These are phyloP conservation scores for Nettapus auritus DNA, from an alignment of 2,113 vertebrate species.

Conservation along the genomic window DNA sequence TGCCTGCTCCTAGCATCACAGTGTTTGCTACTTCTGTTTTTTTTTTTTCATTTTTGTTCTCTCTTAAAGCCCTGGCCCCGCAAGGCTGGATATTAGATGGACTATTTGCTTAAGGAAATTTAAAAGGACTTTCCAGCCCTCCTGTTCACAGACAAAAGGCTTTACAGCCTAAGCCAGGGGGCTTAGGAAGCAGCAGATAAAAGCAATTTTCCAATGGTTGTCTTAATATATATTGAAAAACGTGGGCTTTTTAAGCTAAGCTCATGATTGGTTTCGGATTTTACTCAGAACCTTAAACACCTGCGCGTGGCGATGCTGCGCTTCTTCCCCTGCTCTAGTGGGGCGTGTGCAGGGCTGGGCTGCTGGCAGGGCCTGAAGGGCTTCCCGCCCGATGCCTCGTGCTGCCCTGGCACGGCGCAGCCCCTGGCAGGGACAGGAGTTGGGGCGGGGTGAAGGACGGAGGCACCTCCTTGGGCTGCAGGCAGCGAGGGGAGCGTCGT, in stretches of 20 bases:
- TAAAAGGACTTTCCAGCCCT: conserved; percentile 31
- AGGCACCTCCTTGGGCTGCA: neutral
- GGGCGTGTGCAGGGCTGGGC: neutral
- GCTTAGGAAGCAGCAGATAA: conserved; percentile 36
- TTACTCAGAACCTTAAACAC: neutral
- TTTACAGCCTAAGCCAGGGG: conserved; percentile 26
- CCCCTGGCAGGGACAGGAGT: neutral
- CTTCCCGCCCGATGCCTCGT: rapidly evolving
- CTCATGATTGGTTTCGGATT: conserved; percentile 19
- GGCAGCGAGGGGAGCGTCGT: neutral
- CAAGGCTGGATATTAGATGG: conserved; percentile 8
- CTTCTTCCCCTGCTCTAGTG: neutral
- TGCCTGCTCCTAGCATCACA: neutral
- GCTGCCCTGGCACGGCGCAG: neutral
- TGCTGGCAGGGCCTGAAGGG: neutral
- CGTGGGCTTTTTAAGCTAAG: neutral
- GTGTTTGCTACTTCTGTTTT: neutral
- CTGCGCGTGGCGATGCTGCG: neutral
- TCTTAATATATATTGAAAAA: conserved; percentile 33
- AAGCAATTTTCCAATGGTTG: conserved; percentile 34
- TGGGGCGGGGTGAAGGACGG: rapidly evolving
- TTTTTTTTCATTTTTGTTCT: neutral
- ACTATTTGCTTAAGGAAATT: conserved; percentile 56
- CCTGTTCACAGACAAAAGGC: conserved; percentile 34
- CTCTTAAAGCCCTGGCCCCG: neutral